A percentile compares a stretch with the other conserved stretches of the same genome.
Evolutionary conservation across 1,140 invertebrate species (phyloP).

Genomic region (Ostrea edulis): DNA sequence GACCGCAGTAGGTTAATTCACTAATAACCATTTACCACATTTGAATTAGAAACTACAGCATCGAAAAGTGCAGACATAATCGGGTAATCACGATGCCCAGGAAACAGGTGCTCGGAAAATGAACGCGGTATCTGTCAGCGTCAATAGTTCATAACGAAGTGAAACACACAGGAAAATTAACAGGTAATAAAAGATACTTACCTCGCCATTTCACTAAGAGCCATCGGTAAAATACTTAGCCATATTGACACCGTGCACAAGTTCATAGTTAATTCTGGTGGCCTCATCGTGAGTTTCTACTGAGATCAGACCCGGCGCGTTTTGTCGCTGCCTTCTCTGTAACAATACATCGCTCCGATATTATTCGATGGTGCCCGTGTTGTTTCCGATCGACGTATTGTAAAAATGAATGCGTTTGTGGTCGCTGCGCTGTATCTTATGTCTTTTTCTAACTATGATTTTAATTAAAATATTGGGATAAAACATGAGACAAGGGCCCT

Average conservation of each 20-base stretch:
- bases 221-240: neutral
- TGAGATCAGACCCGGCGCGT: neutral
- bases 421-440: neutral
- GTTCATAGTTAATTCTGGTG: neutral
- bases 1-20: too few relatives aligned
- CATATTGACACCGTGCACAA: neutral
- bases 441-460: neutral
- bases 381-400: slow-evolving; percentile 23
- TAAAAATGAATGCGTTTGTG: neutral
- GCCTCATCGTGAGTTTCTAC: neutral
- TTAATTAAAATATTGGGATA: too few relatives aligned
- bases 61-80: too few relatives aligned
- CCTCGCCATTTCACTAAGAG: neutral
- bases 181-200: neutral
- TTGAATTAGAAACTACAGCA: too few relatives aligned
- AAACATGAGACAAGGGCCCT: too few relatives aligned
- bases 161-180: neutral
- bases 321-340: neutral
- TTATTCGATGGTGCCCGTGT: neutral
- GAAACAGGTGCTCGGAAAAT: too few relatives aligned
- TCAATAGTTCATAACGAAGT: too few relatives aligned
- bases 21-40: too few relatives aligned
- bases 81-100: too few relatives aligned
- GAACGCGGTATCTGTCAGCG: too few relatives aligned
- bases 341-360: neutral